phyloP scores from a whole-genome alignment of 2,888 invertebrate species.

The Pherbina coryleti region DNA sequence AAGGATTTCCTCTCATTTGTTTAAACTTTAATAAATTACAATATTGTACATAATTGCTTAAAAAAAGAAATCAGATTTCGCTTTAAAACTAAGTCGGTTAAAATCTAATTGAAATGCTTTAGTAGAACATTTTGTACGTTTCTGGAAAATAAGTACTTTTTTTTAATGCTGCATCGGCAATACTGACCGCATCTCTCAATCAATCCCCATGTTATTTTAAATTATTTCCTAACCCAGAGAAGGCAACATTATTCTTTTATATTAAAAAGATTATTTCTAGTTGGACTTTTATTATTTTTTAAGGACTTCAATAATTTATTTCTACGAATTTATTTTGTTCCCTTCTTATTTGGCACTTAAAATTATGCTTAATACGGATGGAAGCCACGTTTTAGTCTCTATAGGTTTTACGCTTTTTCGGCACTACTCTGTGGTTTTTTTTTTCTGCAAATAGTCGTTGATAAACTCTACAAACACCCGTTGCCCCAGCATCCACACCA shows the following conservation, averaged over 20 bases:
- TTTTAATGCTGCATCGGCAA: no score
- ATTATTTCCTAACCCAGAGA: no score
- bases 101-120: slow-evolving; percentile 10
- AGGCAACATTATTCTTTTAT: no score
- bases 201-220: no score
- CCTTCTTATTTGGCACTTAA: no score
- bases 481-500: slow-evolving; percentile 71
- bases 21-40: slow-evolving; percentile 7
- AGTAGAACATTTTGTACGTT: slow-evolving; percentile 12
- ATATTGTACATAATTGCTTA: background rate
- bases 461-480: slow-evolving; percentile 61
- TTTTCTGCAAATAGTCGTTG: background rate
- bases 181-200: no score
- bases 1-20: background rate
- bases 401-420: background rate
- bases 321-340: no score
- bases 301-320: no score
- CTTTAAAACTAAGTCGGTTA: background rate
- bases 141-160: slow-evolving; percentile 5
- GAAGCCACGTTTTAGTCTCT: no score
- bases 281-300: background rate
- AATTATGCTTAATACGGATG: no score
- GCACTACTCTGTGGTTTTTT: background rate
- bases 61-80: background rate
- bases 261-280: no score